These are phyloP conservation scores for Cynoglossus semilaevis DNA, from an alignment of 2,113 vertebrate genomes.

Conservation along the genomic window DNA sequence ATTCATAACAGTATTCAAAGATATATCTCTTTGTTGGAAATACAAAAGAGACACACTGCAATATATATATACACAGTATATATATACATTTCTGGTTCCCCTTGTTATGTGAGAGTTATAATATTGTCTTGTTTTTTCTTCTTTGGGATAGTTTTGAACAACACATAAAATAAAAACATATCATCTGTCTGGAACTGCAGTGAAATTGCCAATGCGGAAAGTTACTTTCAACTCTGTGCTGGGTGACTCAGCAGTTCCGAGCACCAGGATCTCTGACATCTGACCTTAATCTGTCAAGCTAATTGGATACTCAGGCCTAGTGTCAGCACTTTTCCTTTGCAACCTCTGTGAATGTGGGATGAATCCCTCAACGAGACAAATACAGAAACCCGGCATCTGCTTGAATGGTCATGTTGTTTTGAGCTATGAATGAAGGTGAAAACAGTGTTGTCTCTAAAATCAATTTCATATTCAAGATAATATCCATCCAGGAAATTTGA, in stretches of 20 bases:
- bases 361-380: slow-evolving; percentile 3
- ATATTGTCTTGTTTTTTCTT: neutral
- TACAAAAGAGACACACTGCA: neutral
- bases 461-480: too few species aligned
- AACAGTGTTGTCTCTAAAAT: too few species aligned
- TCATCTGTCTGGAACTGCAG: too few species aligned
- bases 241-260: slow-evolving; percentile 37
- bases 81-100: too few species aligned
- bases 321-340: slow-evolving; percentile 25
- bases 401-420: too few species aligned
- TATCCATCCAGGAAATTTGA: too few species aligned
- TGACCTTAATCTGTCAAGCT: slow-evolving; percentile 49
- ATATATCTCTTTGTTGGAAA: neutral
- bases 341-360: slow-evolving; percentile 14
- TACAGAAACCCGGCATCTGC: too few species aligned
- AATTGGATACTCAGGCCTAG: slow-evolving; percentile 35
- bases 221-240: slow-evolving; percentile 7
- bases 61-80: too few species aligned
- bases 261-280: slow-evolving; percentile 13
- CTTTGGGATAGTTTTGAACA: neutral
- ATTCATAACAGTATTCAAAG: neutral
- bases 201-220: too few species aligned
- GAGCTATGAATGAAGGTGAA: too few species aligned
- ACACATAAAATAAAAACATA: too few species aligned
- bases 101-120: too few species aligned